Evolutionary conservation across 2,113 vertebrate genomes (phyloP), one percentile per base, ranked within the genome.

Genomic region (Theristicus caerulescens): DNA sequence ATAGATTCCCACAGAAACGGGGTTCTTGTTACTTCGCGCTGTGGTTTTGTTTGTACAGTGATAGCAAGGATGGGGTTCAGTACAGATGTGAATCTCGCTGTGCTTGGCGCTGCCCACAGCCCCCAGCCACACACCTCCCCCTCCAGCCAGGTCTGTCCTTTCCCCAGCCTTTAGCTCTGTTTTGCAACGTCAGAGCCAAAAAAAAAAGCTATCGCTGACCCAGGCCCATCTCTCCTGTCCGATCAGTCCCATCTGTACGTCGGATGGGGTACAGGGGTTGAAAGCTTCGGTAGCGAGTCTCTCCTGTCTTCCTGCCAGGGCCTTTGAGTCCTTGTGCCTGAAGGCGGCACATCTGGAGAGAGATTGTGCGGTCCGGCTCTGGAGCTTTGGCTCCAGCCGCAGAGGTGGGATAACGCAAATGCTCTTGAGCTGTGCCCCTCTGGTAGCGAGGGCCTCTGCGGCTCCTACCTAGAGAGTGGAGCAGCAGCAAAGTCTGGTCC

Each of bases 1-100:
- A 3, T 13, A 7, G 54, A n/a, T 58, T 88, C 21, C 42, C 31
- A 4, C 16, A 47, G 61, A 17, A 32, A 4, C 1, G 7, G 47
- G 32, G 32, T 17, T 66, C 14, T 13, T 11, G 4, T 81, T 29
- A 2, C n/a, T 29, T 36, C 2, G 1, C 0, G 0, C 65, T 17
- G 27, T 14, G 32, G 16, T 29, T 73, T n/a, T 49, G 27, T 74
- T 74, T 38, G 32, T 12, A 10, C 15, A 3, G 27, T 21, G 10
- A 9, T 17, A 25, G 32, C 19, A 21, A 20, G 61, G 52, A 11
- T 10, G 7, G 34, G 44, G 18, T 64, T 47, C 16, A 4, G 0
- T 36, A 15, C 20, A 1, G 1, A 1, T 3, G 7, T 49, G 29
- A 13, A 1, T 42, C 58, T 34, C 2, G 0, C 36, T 31, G 16